phyloP scores from a whole-genome alignment of 1,140 invertebrate genomes.

The Drosophila tani region DNA sequence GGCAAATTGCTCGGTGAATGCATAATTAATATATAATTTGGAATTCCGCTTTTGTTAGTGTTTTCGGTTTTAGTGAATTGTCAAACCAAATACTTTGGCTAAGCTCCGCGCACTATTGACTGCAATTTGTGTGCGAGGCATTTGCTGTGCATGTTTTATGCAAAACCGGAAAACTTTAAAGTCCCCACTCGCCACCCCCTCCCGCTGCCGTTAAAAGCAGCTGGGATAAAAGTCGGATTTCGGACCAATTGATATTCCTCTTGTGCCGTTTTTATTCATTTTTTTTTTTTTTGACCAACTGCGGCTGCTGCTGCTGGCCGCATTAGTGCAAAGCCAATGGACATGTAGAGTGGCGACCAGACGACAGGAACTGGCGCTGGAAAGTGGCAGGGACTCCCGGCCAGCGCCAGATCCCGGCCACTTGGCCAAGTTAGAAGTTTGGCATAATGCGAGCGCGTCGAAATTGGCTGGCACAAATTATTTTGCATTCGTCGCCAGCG shows the following conservation, averaged over 20 bases:
- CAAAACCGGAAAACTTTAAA: constrained; percentile 64
- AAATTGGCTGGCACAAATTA: constrained; percentile 51
- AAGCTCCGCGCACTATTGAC: constrained; percentile 69
- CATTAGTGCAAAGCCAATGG: constrained; percentile 69
- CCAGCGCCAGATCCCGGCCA: constrained; percentile 15
- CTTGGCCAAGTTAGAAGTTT: constrained; percentile 54
- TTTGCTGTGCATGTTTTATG: constrained; percentile 74
- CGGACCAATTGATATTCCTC: constrained; percentile 59
- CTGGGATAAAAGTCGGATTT: constrained; percentile 37
- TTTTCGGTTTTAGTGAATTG: constrained; percentile 63
- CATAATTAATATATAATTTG: constrained; percentile 76
- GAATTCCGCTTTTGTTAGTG: constrained; percentile 49
- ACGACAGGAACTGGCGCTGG: constrained; percentile 7
- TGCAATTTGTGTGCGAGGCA: constrained; percentile 49
- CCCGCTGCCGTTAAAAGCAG: constrained; percentile 45
- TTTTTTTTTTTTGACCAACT: constrained; percentile 25
- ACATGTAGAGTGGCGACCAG: constrained; percentile 50
- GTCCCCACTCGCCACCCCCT: constrained; percentile 1
- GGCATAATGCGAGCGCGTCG: constrained; percentile 59
- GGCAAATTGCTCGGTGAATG: constrained; percentile 42
- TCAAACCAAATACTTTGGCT: constrained; percentile 70
- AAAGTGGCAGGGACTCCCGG: constrained; percentile 7
- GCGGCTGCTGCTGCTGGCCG: constrained; percentile 35
- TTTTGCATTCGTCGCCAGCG: constrained; percentile 64
- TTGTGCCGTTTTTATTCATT: constrained; percentile 18